A percentile compares a stretch with the other conserved stretches of the same genome.
phyloP scores from a whole-genome alignment of 1,140 invertebrate species.

The Archegozetes longisetosus region DNA sequence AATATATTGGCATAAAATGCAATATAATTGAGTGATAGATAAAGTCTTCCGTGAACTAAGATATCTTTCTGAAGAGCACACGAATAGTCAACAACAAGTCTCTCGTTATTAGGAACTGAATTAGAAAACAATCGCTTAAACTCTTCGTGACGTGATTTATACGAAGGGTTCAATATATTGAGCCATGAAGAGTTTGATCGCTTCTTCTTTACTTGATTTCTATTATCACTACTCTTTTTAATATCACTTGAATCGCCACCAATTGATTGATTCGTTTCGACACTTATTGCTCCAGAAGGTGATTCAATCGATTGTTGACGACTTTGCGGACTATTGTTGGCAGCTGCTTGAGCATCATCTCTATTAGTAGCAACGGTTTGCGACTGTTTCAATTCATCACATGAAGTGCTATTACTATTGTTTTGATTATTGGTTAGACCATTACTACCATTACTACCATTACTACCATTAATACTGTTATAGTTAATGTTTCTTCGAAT shows the following conservation, averaged over 20 bases:
- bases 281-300: background rate
- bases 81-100: constrained; percentile 55
- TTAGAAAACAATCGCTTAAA: constrained; percentile 5
- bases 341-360: background rate
- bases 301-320: background rate
- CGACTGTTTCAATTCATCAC: background rate
- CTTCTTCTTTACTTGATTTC: background rate
- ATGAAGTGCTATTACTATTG: too few relatives aligned
- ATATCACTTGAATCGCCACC: too few relatives aligned
- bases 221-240: too few relatives aligned
- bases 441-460: too few relatives aligned
- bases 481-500: background rate
- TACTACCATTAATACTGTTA: background rate
- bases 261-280: background rate
- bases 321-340: background rate
- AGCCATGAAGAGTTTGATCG: background rate
- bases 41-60: constrained; percentile 75
- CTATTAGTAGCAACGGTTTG: background rate
- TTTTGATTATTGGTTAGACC: too few relatives aligned
- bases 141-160: constrained; percentile 5
- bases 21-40: constrained; percentile 81
- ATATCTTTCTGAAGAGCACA: constrained; percentile 80
- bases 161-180: background rate
- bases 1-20: constrained; percentile 90
- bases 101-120: constrained; percentile 3